Evolutionary conservation across 2,113 vertebrate species (phyloP).

Genomic region (Egretta garzetta): DNA sequence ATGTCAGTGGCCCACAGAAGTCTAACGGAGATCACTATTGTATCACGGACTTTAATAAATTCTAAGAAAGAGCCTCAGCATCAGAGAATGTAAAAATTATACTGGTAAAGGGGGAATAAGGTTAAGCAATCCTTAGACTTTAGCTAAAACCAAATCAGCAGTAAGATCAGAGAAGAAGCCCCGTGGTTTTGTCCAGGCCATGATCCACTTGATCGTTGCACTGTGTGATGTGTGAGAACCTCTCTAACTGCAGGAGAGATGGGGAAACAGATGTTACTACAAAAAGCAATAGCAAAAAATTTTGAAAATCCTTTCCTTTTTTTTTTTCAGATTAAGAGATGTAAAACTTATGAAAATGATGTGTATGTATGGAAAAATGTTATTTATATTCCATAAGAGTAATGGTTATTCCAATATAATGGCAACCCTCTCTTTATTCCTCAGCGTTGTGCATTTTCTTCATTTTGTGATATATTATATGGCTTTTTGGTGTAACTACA

Average conservation of each 20-base stretch:
- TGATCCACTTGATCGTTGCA: not conserved
- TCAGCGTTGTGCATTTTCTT: not conserved
- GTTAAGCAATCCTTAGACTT: not conserved
- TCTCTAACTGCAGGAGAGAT: not conserved
- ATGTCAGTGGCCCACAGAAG: not conserved
- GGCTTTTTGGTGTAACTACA: constrained; percentile 45
- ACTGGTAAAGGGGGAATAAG: not conserved
- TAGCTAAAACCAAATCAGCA: not conserved
- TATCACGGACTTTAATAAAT: fast-evolving
- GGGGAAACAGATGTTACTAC: not conserved
- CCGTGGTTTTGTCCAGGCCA: not conserved
- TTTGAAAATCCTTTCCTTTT: not conserved
- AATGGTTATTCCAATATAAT: not conserved
- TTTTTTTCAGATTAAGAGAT: not conserved
- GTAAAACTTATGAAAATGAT: not conserved
- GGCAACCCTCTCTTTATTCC: not conserved
- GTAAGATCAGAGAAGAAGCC: not conserved
- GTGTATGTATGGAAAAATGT: not conserved
- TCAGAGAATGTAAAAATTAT: not conserved
- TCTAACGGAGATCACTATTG: not conserved
- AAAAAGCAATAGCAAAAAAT: not conserved
- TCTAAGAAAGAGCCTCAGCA: not conserved
- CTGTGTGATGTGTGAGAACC: not conserved
- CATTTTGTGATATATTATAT: not conserved
- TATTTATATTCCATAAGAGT: constrained; percentile 2